These are phyloP conservation scores for Aphidius ervi DNA, from an alignment of 1,140 invertebrate genomes.

Conservation along the genomic window DNA sequence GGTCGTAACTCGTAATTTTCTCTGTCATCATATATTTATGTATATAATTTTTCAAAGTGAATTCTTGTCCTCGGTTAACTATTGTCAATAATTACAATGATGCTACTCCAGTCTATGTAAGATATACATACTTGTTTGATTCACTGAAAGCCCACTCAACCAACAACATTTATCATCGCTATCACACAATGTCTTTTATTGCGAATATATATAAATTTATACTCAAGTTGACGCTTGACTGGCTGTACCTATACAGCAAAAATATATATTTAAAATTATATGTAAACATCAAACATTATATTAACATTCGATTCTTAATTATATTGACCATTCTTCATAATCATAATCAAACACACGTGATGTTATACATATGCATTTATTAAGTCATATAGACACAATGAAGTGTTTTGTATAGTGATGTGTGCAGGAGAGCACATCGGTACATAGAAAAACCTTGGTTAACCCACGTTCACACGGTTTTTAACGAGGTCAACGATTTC, in stretches of 20 bases:
- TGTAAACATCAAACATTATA: background rate
- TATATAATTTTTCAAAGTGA: no score
- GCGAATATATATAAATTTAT: background rate
- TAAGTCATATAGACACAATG: background rate
- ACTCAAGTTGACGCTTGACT: background rate
- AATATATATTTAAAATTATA: background rate
- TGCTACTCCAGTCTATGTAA: no score
- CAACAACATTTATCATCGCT: background rate
- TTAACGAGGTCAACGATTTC: constrained; percentile 37
- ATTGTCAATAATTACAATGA: no score
- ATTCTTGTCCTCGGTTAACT: no score
- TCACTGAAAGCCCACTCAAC: no score
- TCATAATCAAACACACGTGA: no score
- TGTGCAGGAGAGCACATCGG: background rate
- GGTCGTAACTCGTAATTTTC: no score
- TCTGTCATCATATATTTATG: no score
- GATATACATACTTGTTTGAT: no score
- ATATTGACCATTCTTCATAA: no score
- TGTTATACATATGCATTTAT: no score
- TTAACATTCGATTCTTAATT: no score
- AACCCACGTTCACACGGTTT: constrained; percentile 31
- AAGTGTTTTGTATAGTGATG: constrained; percentile 9
- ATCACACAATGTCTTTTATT: background rate
- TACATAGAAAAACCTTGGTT: constrained; percentile 14
- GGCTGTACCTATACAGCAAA: background rate